Conservation (phyloP, 2,888 invertebrate species). For the Oscheius sp. region DNA sequence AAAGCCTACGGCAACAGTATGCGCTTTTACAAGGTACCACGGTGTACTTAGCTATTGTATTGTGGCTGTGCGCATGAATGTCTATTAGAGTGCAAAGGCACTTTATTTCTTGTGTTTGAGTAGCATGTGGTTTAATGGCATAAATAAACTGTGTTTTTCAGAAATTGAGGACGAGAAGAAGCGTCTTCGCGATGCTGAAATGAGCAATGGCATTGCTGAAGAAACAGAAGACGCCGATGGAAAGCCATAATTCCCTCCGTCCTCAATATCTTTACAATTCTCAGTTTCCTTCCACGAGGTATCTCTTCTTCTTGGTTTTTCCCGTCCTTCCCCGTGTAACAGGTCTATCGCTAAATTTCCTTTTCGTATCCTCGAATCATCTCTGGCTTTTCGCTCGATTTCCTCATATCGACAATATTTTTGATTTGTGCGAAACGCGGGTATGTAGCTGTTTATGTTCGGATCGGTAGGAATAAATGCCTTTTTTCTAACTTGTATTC, state of each 20-base stretch:
- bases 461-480: conserved; percentile 20
- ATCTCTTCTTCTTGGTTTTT: not conserved
- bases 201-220: conserved; percentile 45
- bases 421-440: conserved; percentile 11
- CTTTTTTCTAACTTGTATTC: not conserved
- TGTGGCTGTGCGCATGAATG: conserved; percentile 1
- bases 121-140: not conserved
- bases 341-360: conserved; percentile 3
- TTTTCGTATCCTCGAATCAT: not conserved
- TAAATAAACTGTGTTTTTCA: conserved; percentile 34
- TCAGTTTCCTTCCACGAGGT: conserved; percentile 18
- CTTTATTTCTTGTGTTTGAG: not conserved
- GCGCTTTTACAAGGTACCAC: conserved; percentile 57
- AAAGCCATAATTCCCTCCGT: not conserved
- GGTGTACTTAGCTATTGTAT: not conserved
- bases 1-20: conserved; percentile 67
- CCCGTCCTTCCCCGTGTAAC: not conserved
- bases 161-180: conserved; percentile 57
- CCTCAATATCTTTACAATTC: not conserved
- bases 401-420: conserved; percentile 28
- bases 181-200: conserved; percentile 31
- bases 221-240: conserved; percentile 45
- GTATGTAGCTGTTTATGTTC: conserved; percentile 9
- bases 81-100: conserved; percentile 17
- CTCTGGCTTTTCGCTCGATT: conserved; percentile 21